Conservation (phyloP, 2,888 invertebrate genomes). For the Aromia moschata region DNA sequence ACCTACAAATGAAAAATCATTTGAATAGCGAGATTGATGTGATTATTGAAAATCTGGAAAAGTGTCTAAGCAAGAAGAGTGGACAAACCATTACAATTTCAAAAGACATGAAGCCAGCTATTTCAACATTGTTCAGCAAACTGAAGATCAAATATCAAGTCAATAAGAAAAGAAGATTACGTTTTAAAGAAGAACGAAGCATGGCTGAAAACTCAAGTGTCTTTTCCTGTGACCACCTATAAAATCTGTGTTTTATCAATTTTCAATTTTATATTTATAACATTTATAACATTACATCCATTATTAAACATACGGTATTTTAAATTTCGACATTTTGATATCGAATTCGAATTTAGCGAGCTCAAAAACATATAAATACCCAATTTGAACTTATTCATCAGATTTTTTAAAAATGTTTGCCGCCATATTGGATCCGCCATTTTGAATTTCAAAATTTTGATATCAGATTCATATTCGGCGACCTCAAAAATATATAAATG, state of each 20-base stretch:
- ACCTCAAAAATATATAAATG: too few relatives aligned
- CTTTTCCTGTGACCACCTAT: not conserved
- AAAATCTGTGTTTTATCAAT: constrained; percentile 3
- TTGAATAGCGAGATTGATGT: constrained; percentile 8
- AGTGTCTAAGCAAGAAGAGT: constrained; percentile 9
- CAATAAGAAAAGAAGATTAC: constrained; percentile 3
- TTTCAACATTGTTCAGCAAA: constrained; percentile 2
- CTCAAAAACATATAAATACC: too few relatives aligned
- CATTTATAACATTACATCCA: constrained; percentile 4
- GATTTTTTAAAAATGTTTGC: too few relatives aligned
- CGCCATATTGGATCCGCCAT: too few relatives aligned
- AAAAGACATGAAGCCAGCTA: constrained; percentile 3
- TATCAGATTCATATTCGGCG: too few relatives aligned
- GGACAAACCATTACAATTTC: constrained; percentile 9
- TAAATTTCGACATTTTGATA: constrained; percentile 9
- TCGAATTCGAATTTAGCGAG: too few relatives aligned
- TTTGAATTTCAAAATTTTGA: too few relatives aligned
- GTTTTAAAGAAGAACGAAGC: not conserved
- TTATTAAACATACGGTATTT: constrained; percentile 4
- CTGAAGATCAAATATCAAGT: constrained; percentile 1
- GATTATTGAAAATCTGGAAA: constrained; percentile 4
- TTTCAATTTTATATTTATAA: not conserved
- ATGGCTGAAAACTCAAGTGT: not conserved
- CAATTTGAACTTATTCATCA: too few relatives aligned
- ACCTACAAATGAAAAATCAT: constrained; percentile 7